Evolutionary conservation across 2,113 vertebrate species (phyloP), one percentile per base, ranked within the genome.

Genomic region (Myotis davidii): DNA sequence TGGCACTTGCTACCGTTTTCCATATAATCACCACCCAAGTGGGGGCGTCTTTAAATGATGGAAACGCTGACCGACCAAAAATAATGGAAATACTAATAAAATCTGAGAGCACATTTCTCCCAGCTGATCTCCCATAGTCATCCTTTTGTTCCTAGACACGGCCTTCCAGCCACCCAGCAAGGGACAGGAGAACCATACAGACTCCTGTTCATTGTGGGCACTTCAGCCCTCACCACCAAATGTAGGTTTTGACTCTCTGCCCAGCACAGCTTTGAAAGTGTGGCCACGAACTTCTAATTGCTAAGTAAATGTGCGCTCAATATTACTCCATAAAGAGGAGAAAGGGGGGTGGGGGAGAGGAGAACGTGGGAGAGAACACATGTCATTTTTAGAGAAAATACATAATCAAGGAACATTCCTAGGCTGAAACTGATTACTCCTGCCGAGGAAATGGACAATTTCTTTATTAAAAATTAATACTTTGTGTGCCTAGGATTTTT

Each of bases 211-310:
- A 87, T 87, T 97, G 96, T 96, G 94, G 94, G 93, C 74, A 97
- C 96, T 97, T 96, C 96, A 98, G 98, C 97, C 95, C 97, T 97
- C 72, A 9, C 96, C 96, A 97, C 95, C 96, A 98, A 98, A 98
- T 97, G 97, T 97, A 97, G 97, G 92, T 98, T 98, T 98, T 98
- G 98, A 98, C 97, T 98, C 94, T 97, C 59, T 98, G 98, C 98
- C 98, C 97, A 98, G 97, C 12, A 0, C 84, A 97, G 95, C 98
- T 97, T 98, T 94, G 97, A 94, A 98, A 97, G 95, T 89, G 96
- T 96, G 95, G 96, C 97, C 96, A 90, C 95, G 92, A 87, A 96
- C 92, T 61, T 94, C 97, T 98, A 97, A 98, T 97, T 98, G 97
- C 97, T 98, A 97, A 96, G 93, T 98, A 96, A 98, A 98, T 96